Conservation (phyloP, 2,888 invertebrate species). For the Agrenia bidenticulata region DNA sequence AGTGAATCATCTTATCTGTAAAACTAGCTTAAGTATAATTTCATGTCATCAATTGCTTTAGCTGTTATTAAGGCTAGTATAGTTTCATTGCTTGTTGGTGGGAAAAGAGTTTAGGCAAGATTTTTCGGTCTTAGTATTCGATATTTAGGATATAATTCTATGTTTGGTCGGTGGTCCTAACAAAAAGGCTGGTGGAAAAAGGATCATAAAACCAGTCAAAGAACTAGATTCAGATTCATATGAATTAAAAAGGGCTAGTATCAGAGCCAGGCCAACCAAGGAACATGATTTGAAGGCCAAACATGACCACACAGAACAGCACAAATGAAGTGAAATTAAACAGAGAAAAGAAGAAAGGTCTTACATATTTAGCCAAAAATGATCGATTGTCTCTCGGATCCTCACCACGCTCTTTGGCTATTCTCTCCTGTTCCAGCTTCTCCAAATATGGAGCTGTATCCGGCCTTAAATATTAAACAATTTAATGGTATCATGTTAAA, state of each 20-base stretch:
- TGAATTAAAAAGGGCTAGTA: conserved; percentile 2
- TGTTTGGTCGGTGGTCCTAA: too few species aligned
- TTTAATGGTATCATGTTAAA: background rate
- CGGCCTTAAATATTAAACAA: conserved; percentile 66
- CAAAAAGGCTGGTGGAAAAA: too few species aligned
- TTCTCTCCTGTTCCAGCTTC: conserved; percentile 86
- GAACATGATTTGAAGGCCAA: conserved; percentile 34
- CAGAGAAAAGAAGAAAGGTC: conserved; percentile 56
- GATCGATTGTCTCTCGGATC: conserved; percentile 92
- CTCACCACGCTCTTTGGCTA: conserved; percentile 84
- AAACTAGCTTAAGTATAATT: too few species aligned
- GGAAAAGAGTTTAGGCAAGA: too few species aligned
- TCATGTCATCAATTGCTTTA: too few species aligned
- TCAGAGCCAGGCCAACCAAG: conserved; percentile 35
- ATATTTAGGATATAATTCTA: background rate
- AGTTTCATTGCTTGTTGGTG: too few species aligned
- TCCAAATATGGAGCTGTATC: conserved; percentile 95
- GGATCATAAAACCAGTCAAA: too few species aligned
- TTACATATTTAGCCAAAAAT: conserved; percentile 96
- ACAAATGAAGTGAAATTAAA: conserved; percentile 40
- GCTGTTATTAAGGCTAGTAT: too few species aligned
- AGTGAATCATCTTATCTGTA: too few species aligned
- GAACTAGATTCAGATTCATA: too few species aligned
- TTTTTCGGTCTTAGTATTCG: background rate
- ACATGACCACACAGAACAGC: conserved; percentile 45